Conservation (phyloP, 2,113 vertebrate species). For the Myrmecophaga tridactyla region DNA sequence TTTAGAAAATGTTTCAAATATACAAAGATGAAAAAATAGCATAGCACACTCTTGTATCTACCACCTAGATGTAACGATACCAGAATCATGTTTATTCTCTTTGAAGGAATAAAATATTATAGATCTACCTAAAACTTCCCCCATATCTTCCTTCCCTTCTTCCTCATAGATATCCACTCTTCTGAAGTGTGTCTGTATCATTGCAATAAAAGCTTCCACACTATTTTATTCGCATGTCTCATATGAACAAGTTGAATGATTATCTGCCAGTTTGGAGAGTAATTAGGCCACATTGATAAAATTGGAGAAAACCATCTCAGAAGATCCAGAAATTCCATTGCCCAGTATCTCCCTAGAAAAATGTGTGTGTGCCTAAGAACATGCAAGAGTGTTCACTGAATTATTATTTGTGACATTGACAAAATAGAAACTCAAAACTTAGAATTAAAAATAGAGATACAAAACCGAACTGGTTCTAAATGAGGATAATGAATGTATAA, state of each 20-base stretch:
- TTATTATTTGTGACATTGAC: not conserved
- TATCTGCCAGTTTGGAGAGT: not conserved
- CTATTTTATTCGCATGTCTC: not conserved
- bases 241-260: not conserved
- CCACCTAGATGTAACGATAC: not conserved
- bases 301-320: not conserved
- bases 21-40: not conserved
- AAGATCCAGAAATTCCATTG: not conserved
- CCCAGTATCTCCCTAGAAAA: not conserved
- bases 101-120: not conserved
- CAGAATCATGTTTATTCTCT: not conserved
- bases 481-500: not conserved
- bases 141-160: not conserved
- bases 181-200: not conserved
- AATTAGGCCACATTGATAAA: not conserved
- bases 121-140: not conserved
- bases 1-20: not conserved
- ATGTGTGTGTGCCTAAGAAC: not conserved
- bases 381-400: not conserved
- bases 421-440: not conserved
- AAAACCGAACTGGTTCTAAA: not conserved
- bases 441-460: no score
- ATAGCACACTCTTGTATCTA: not conserved
- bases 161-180: not conserved
- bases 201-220: not conserved